A percentile compares a stretch with the other conserved stretches of the same genome.
Conservation (phyloP, 2,113 vertebrate species). For the Hemibagrus wyckioides region DNA sequence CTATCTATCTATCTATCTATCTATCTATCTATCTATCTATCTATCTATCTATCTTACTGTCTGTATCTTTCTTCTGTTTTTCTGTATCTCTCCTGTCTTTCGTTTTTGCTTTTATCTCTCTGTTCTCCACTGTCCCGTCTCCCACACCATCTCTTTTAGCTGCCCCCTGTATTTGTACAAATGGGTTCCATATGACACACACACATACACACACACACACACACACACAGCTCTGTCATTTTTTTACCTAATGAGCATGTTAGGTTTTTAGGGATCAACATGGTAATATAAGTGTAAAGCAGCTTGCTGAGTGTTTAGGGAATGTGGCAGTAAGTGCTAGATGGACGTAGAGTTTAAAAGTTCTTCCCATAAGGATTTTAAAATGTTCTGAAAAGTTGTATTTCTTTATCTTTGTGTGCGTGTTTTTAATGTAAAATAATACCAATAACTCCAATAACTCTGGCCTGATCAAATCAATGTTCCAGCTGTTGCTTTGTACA, state of each 20-base stretch:
- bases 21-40: too few species aligned
- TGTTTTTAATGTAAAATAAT: too few species aligned
- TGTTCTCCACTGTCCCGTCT: neutral
- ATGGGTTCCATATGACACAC: constrained; percentile 45
- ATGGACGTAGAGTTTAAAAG: neutral
- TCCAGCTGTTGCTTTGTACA: neutral
- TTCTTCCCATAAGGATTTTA: neutral
- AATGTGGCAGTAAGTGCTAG: neutral
- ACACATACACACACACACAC: constrained; percentile 14
- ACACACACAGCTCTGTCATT: constrained; percentile 1
- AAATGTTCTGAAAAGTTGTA: neutral
- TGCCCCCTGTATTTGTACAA: constrained; percentile 26
- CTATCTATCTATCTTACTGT: neutral
- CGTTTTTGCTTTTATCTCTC: neutral
- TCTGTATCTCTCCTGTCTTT: too few species aligned
- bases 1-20: too few species aligned
- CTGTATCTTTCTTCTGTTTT: neutral
- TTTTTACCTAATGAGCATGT: neutral
- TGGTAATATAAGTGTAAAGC: neutral
- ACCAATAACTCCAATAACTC: neutral
- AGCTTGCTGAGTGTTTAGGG: neutral
- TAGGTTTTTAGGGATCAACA: neutral
- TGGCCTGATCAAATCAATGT: neutral
- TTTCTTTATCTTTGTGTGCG: neutral
- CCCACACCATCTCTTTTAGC: neutral